A percentile compares a stretch with the other conserved stretches of the same genome.
phyloP scores from a whole-genome alignment of 2,113 vertebrate species.

The Cyphomyrus discorhynchus region DNA sequence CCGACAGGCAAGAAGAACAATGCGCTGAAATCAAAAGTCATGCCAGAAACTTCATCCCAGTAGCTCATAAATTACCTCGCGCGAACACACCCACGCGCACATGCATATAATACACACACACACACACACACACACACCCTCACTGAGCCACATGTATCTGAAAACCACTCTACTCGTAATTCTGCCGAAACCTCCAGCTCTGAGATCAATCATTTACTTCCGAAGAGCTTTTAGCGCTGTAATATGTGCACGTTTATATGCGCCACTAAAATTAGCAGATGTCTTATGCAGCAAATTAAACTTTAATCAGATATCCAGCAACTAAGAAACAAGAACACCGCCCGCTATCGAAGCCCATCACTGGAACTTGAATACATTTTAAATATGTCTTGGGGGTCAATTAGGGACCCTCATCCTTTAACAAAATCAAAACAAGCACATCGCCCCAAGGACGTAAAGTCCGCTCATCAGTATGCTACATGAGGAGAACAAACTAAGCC shows the following conservation, averaged over 20 bases:
- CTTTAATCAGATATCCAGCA: not conserved
- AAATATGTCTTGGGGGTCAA: not conserved
- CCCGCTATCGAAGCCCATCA: not conserved
- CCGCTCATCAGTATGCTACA: not conserved
- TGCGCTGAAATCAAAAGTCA: not conserved
- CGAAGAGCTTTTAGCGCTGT: not conserved
- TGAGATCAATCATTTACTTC: not conserved
- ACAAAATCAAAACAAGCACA: slow-evolving; percentile 5
- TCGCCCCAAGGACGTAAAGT: not conserved
- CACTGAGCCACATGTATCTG: not conserved
- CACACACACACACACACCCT: not conserved
- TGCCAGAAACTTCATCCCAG: not conserved
- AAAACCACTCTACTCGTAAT: not conserved
- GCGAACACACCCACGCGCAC: slow-evolving; percentile 11
- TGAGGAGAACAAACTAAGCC: not conserved
- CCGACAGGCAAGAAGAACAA: not conserved
- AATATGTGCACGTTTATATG: not conserved
- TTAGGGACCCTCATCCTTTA: not conserved
- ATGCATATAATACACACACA: slow-evolving; percentile 22
- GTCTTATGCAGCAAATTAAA: not conserved
- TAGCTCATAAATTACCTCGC: not conserved
- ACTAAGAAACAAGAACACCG: not conserved
- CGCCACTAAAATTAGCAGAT: not conserved
- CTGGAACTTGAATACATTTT: not conserved
- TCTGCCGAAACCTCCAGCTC: not conserved